Conservation (phyloP, 1,140 invertebrate species). For the Epicauta chinensis region DNA sequence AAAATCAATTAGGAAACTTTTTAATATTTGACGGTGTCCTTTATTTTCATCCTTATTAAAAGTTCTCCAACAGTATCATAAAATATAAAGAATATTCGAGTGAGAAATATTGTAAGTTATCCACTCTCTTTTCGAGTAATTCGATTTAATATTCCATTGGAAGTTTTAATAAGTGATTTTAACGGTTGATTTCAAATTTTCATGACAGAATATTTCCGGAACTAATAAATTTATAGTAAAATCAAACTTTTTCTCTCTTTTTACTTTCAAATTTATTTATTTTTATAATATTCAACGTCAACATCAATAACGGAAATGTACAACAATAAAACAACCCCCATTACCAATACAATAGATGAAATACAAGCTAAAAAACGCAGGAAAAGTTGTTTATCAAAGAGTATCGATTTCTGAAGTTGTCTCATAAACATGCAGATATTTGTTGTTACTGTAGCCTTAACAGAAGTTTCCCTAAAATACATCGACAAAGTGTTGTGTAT, state of each 20-base stretch:
- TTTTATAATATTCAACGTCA: too few species aligned
- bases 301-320: too few species aligned
- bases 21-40: constrained; percentile 17
- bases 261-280: too few species aligned
- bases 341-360: too few species aligned
- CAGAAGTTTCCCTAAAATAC: neutral
- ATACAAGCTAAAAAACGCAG: too few species aligned
- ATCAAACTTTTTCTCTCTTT: too few species aligned
- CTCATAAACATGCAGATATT: constrained; percentile 19
- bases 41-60: constrained; percentile 16
- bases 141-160: constrained; percentile 17
- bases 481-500: too few species aligned
- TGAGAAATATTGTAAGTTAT: constrained; percentile 14
- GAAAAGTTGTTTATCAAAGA: constrained; percentile 15
- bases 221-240: too few species aligned
- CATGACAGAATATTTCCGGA: constrained; percentile 1
- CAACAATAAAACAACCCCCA: neutral
- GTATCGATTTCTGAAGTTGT: constrained; percentile 4
- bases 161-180: constrained; percentile 18
- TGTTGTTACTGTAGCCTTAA: neutral
- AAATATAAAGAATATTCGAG: constrained; percentile 14
- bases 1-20: constrained; percentile 15
- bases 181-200: constrained; percentile 13
- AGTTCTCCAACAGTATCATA: constrained; percentile 14
- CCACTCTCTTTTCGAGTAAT: neutral